These are phyloP conservation scores for Campaea margaritaria DNA, from an alignment of 2,888 invertebrate species.

Conservation along the genomic window DNA sequence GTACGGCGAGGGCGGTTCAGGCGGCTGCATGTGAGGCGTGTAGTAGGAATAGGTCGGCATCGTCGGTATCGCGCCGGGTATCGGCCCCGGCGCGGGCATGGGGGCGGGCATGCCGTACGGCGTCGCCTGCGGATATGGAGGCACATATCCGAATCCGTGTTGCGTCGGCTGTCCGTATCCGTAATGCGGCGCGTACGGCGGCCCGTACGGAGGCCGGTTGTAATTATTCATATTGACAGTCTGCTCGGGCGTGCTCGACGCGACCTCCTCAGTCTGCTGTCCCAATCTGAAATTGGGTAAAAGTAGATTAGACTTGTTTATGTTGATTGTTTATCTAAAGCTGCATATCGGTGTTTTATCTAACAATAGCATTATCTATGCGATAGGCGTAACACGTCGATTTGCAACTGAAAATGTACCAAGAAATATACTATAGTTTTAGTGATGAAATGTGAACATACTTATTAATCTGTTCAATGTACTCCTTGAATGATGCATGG, in stretches of 20 bases:
- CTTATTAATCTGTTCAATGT: constrained; percentile 75
- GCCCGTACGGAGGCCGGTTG: constrained; percentile 69
- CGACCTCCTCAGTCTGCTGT: constrained; percentile 75
- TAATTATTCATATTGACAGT: constrained; percentile 71
- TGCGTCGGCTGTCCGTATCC: constrained; percentile 36
- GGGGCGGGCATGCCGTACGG: constrained; percentile 70
- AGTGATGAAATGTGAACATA: constrained; percentile 42
- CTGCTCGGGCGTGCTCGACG: constrained; percentile 59
- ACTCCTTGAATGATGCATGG: constrained; percentile 85
- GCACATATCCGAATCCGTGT: constrained; percentile 58
- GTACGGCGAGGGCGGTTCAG: constrained; percentile 58
- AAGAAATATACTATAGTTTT: constrained; percentile 1
- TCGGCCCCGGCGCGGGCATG: constrained; percentile 55
- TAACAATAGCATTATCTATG: constrained; percentile 20
- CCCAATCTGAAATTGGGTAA: constrained; percentile 66
- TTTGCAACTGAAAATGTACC: constrained; percentile 4
- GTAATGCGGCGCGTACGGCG: constrained; percentile 63
- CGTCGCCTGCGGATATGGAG: constrained; percentile 64
- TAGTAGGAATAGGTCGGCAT: constrained; percentile 63
- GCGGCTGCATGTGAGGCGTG: constrained; percentile 41
- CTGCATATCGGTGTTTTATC: constrained; percentile 21
- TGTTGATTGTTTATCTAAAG: constrained; percentile 35
- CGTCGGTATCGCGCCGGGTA: constrained; percentile 40
- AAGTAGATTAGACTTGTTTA: constrained; percentile 21
- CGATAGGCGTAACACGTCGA: constrained; percentile 11